These are phyloP conservation scores for Tichodroma muraria DNA, from an alignment of 2,113 vertebrate genomes.

Conservation along the genomic window DNA sequence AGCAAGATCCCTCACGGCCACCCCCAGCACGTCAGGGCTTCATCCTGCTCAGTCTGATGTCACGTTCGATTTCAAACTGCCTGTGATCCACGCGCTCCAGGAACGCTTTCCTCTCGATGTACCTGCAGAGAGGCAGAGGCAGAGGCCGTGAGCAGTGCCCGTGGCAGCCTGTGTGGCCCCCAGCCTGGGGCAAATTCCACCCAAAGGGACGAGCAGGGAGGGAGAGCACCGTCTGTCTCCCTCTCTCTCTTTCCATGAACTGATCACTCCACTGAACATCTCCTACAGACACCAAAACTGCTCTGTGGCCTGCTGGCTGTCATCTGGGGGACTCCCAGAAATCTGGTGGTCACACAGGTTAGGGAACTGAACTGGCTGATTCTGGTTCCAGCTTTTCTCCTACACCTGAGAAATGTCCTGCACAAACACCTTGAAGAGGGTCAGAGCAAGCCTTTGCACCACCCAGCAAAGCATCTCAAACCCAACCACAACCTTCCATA, in stretches of 20 bases:
- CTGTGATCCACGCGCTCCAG: constrained; percentile 94
- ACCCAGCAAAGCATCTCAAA: neutral
- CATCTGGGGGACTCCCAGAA: neutral
- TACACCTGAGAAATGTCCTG: neutral
- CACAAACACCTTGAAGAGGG: neutral
- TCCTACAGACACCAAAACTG: neutral
- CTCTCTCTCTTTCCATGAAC: neutral
- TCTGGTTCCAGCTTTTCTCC: neutral
- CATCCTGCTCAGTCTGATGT: constrained; percentile 90
- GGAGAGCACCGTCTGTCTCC: neutral
- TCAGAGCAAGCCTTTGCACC: neutral
- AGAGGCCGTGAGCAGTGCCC: neutral
- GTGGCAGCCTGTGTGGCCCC: neutral
- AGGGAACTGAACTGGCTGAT: neutral
- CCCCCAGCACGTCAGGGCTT: constrained; percentile 72
- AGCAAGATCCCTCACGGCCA: neutral
- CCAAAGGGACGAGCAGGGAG: accelerated
- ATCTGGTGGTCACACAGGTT: neutral
- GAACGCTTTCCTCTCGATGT: constrained; percentile 94
- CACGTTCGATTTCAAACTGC: constrained; percentile 90
- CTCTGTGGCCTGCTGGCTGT: neutral
- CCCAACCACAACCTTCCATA: neutral
- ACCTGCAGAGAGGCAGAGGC: constrained; percentile 70
- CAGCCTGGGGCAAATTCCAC: neutral
- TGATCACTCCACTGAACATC: neutral